Evolutionary conservation across 2,888 invertebrate genomes (phyloP), one percentile per base, ranked within the genome.

Genomic region (Scrobipalpa costella): DNA sequence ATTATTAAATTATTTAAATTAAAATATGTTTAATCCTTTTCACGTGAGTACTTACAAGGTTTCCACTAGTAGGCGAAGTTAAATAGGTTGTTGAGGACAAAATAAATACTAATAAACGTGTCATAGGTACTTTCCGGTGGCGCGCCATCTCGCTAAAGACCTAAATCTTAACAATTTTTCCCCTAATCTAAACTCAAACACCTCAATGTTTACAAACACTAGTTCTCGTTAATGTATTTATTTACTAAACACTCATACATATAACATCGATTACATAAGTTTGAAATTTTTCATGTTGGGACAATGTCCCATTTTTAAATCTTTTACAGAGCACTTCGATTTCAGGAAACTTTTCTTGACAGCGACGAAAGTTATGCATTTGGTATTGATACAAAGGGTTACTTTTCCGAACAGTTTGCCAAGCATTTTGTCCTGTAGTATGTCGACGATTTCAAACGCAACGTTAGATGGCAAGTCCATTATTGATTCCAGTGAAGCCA

Each of bases 401-500:
- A 81, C 81, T 69, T 89, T 90, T 34, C 90, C 90, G 68, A 81
- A 90, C 64, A 89, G 67, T 67, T 87, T 88, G 7, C 88, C 88
- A 58, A 80, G 70, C 83, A 90, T 80, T 76, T 84, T 87, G 44
- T 86, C 82, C 74, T 89, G 81, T 67, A 90, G 73, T 63, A 88
- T 88, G 49, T 90, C 88, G n/a, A 90, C 85, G 57, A 87, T 80
- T 78, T 89, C 86, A 63, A 85, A 84, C 60, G 80, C 86, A 19
- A 88, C 73, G 63, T 86, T 89, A 44, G 88, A 86, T 7, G 90
- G 89, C 66, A 90, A 78, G 76, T 90, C 87, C 85, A 85, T 85
- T 49, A 85, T 82, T 9, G 89, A 84, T 70, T 87, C 88, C 84
- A 88, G 81, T 64, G 84, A 84, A 40, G 82, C 84, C 66, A 80